These are phyloP conservation scores for Cephonodes hylas DNA, from an alignment of 2,888 invertebrate genomes.

Conservation along the genomic window DNA sequence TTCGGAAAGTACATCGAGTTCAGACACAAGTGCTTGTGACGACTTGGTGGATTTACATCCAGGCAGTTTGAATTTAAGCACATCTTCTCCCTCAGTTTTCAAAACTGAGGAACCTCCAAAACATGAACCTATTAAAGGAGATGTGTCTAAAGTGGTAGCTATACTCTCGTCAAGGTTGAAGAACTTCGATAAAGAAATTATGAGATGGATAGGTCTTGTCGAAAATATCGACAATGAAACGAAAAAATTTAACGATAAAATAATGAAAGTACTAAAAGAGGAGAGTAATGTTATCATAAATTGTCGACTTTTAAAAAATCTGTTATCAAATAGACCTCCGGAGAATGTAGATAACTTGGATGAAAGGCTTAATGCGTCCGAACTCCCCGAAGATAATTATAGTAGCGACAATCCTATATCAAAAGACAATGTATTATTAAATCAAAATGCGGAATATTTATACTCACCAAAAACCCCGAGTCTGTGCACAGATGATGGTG, in stretches of 20 bases:
- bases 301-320: slow-evolving; percentile 34
- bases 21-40: slow-evolving; percentile 15
- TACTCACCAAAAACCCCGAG: neutral
- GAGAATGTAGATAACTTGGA: neutral
- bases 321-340: neutral
- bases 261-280: slow-evolving; percentile 39
- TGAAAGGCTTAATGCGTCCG: neutral
- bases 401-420: neutral
- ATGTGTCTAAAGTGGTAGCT: slow-evolving; percentile 28
- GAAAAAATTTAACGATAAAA: slow-evolving; percentile 32
- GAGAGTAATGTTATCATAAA: slow-evolving; percentile 41
- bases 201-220: slow-evolving; percentile 43
- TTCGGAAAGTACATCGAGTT: slow-evolving; percentile 18
- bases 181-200: slow-evolving; percentile 45
- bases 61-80: slow-evolving; percentile 31
- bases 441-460: neutral
- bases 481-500: slow-evolving; percentile 14
- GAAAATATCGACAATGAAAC: slow-evolving; percentile 29
- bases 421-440: neutral
- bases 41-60: slow-evolving; percentile 21
- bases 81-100: slow-evolving; percentile 27
- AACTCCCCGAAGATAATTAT: neutral
- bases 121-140: slow-evolving; percentile 14
- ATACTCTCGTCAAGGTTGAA: slow-evolving; percentile 37
- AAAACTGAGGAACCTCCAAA: slow-evolving; percentile 10